Conservation (phyloP, 2,113 vertebrate species). For the Natator depressus region DNA sequence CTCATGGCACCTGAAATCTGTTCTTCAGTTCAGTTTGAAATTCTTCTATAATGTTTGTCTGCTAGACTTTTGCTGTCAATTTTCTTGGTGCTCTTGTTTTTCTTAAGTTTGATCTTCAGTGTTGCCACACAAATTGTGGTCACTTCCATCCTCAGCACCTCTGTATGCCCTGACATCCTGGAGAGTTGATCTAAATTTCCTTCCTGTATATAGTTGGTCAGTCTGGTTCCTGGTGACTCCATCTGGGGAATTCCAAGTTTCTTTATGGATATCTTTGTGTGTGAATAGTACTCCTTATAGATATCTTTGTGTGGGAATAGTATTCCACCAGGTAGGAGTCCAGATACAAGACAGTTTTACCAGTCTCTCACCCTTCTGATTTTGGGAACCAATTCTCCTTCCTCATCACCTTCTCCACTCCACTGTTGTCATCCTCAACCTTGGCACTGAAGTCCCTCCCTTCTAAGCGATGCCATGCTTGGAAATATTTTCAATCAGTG, state of each 20-base stretch:
- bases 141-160: too few relatives aligned
- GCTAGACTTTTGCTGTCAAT: too few relatives aligned
- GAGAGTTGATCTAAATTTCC: too few relatives aligned
- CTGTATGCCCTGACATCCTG: too few relatives aligned
- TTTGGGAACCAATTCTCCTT: background rate
- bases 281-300: background rate
- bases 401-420: background rate
- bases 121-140: too few relatives aligned
- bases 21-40: too few relatives aligned
- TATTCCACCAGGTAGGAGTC: background rate
- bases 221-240: background rate
- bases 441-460: background rate
- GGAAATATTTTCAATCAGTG: background rate
- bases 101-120: too few relatives aligned
- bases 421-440: background rate
- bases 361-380: background rate
- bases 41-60: too few relatives aligned
- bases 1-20: too few relatives aligned
- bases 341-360: background rate
- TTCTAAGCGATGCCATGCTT: background rate
- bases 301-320: background rate
- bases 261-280: background rate
- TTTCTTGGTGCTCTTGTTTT: too few relatives aligned
- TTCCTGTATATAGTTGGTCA: too few relatives aligned
- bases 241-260: background rate